Evolutionary conservation across 2,113 vertebrate species (phyloP).

Genomic region (Lepidothrix coronata): DNA sequence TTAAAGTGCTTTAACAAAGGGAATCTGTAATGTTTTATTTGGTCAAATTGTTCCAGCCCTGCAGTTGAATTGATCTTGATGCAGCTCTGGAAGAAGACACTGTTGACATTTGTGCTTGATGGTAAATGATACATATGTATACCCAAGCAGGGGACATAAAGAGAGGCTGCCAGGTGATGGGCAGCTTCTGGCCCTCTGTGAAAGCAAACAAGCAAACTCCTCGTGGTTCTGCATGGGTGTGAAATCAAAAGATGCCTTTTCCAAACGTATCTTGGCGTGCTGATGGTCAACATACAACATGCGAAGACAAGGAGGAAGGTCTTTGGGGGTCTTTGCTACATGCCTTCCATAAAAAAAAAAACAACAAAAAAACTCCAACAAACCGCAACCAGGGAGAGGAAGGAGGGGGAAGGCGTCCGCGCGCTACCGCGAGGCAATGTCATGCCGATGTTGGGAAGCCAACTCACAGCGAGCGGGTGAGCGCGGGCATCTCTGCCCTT

Average conservation of each 20-base stretch:
- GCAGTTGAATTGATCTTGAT: conserved; percentile 26
- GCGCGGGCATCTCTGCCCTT: conserved; percentile 72
- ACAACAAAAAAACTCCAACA: background rate
- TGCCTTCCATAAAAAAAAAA: background rate
- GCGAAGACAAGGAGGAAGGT: background rate
- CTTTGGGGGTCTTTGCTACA: background rate
- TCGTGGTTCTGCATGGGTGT: rapidly evolving
- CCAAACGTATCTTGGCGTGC: background rate
- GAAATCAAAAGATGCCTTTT: background rate
- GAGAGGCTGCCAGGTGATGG: background rate
- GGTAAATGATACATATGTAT: background rate
- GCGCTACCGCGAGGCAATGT: conserved; percentile 56
- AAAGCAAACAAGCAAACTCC: background rate
- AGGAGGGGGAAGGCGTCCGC: background rate
- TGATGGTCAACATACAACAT: background rate
- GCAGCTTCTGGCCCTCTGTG: background rate
- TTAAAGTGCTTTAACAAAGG: background rate
- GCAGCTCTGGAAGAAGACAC: background rate
- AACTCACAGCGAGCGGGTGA: conserved; percentile 46
- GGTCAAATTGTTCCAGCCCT: background rate
- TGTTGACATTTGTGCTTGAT: conserved; percentile 41
- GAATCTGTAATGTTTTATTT: background rate
- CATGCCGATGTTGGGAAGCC: conserved; percentile 56
- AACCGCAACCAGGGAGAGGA: background rate
- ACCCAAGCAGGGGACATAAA: background rate